These are phyloP conservation scores for Sarcophaga peregrina DNA, from an alignment of 1,140 invertebrate genomes.

Conservation along the genomic window DNA sequence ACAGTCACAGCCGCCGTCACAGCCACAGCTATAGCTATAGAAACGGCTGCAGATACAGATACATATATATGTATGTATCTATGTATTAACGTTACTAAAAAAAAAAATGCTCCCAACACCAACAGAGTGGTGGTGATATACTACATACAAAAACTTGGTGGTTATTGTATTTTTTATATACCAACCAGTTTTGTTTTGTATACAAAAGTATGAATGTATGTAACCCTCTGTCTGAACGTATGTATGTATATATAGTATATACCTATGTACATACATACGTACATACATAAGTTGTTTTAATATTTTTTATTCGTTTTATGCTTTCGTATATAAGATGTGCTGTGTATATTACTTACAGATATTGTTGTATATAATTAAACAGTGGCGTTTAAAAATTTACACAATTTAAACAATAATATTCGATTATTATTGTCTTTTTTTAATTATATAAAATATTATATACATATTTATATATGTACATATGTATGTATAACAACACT, in stretches of 20 bases:
- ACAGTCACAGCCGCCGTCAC: background rate
- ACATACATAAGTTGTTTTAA: background rate
- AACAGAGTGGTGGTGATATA: background rate
- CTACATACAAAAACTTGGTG: background rate
- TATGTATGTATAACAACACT: too few relatives aligned
- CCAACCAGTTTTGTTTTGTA: background rate
- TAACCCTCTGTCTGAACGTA: background rate
- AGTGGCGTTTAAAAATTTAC: too few relatives aligned
- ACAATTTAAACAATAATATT: too few relatives aligned
- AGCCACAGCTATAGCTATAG: background rate
- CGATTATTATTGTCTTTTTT: too few relatives aligned
- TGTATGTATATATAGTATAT: background rate
- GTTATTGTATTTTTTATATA: background rate
- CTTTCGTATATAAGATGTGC: too few relatives aligned
- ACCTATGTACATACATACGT: background rate
- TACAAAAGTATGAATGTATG: too few relatives aligned
- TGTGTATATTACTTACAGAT: too few relatives aligned
- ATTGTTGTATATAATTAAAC: too few relatives aligned
- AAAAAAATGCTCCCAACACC: background rate
- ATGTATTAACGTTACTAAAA: background rate
- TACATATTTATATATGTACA: too few relatives aligned
- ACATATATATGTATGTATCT: background rate
- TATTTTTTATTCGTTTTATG: too few relatives aligned
- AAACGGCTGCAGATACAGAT: too few relatives aligned
- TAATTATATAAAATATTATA: too few relatives aligned